Percentiles rank a stretch among this genome's conserved stretches.
phyloP scores from a whole-genome alignment of 2,113 vertebrate species.

The Nipponia nippon region DNA sequence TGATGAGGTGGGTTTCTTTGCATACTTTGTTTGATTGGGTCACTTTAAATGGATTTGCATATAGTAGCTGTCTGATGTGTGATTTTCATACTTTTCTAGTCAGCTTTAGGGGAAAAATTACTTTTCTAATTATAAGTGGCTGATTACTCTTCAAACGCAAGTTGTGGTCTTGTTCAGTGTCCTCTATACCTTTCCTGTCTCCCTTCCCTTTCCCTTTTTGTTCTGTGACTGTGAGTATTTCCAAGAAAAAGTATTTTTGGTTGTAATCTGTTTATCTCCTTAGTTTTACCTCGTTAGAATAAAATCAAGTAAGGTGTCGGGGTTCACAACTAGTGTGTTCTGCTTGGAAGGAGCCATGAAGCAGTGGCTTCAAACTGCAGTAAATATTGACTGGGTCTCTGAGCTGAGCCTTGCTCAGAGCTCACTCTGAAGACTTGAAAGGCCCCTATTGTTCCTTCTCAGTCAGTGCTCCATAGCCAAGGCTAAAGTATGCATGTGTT shows the following conservation, averaged over 20 bases:
- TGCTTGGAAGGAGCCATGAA: slow-evolving; percentile 59
- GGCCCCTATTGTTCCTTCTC: slow-evolving; percentile 81
- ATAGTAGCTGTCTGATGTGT: background rate
- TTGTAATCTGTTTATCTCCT: slow-evolving; percentile 12
- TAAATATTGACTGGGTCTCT: slow-evolving; percentile 75
- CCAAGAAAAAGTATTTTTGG: slow-evolving; percentile 16
- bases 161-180: background rate
- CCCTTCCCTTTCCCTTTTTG: background rate
- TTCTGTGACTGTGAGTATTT: background rate
- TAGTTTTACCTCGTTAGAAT: background rate
- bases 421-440: slow-evolving; percentile 76
- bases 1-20: background rate
- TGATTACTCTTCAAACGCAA: background rate
- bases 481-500: slow-evolving; percentile 82
- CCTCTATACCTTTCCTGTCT: background rate
- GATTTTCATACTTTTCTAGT: slow-evolving; percentile 7
- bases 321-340: slow-evolving; percentile 16
- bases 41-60: background rate
- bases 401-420: slow-evolving; percentile 59
- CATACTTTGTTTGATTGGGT: background rate
- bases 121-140: slow-evolving; percentile 13
- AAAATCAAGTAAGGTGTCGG: background rate
- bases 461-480: slow-evolving; percentile 74
- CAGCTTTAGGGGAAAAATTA: background rate
- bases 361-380: slow-evolving; percentile 63